Evolutionary conservation across 2,888 invertebrate genomes (phyloP), one percentile per base, ranked within the genome.

Genomic region (Perizoma affinitatum): DNA sequence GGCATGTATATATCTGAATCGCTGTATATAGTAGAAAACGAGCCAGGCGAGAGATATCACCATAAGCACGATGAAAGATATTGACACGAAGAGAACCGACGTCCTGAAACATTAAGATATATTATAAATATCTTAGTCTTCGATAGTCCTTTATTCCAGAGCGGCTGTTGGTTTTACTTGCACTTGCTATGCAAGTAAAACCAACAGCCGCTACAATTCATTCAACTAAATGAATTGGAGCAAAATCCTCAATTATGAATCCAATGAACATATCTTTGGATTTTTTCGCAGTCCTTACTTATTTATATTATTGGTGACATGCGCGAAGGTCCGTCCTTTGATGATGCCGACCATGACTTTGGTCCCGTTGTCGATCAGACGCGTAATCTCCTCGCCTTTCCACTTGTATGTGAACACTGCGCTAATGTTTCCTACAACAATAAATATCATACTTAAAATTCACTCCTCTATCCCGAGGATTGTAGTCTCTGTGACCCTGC

Each of bases 41-140:
- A 98, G 94, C 98, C 98, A 98, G 33, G 98, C 97, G 74, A 98
- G 92, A 1, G 98, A 98, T 70, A 98, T 98, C 74, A 98, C 96
- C 97, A 98, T 98, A 72, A 98, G 93, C 64, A 98, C 97, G 73
- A 98, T 97, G 92, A 98, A 98, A 1, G 98, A 98, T 72, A 98
- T 97, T 66, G 98, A 98, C 58, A 98, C 98, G 88, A 98, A 98
- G 72, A 98, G 93, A 76, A 98, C 98, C 1, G 98, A 97, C 7
- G 98, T 98, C 83, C 97, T 96, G 94, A 0, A 94, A 74, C 44
- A 67, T 11, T 63, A 58, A 49, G 36, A 50, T 33, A 36, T 41
- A 8, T 5, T n/a, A 35, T 9, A 36, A 44, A 40, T 41, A 45
- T 50, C 42, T 22, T 1, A 22, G 22, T 22, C 22, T 22, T 22